A percentile compares a stretch with the other conserved stretches of the same genome.
Evolutionary conservation across 2,113 vertebrate genomes (phyloP).

Genomic region (Morphnarchus princeps): DNA sequence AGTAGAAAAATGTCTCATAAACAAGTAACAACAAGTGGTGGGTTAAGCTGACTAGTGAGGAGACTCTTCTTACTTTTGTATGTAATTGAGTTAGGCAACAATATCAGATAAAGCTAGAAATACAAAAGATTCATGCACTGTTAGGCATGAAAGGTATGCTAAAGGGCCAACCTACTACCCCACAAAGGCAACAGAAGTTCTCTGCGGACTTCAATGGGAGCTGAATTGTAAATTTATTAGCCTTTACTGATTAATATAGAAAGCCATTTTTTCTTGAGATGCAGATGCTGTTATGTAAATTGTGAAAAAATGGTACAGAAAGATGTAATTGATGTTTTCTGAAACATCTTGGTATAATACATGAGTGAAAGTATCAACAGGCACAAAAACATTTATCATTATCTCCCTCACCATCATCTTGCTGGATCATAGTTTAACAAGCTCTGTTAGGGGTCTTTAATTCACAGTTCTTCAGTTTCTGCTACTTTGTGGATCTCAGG

Average conservation of each 20-base stretch:
- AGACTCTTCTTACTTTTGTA: background rate
- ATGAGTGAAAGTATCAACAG: background rate
- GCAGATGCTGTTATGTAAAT: background rate
- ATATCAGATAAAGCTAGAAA: slow-evolving; percentile 55
- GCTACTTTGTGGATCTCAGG: background rate
- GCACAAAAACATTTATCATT: background rate
- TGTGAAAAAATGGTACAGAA: background rate
- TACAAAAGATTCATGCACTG: slow-evolving; percentile 57
- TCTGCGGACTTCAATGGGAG: background rate
- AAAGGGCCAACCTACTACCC: slow-evolving; percentile 17
- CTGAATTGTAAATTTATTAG: slow-evolving; percentile 23
- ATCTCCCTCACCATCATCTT: background rate
- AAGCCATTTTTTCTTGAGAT: background rate
- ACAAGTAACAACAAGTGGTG: slow-evolving; percentile 53
- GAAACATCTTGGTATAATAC: background rate
- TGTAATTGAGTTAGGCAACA: slow-evolving; percentile 45
- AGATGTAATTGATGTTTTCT: background rate
- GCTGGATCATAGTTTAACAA: slow-evolving; percentile 15
- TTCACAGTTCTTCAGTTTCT: slow-evolving; percentile 37
- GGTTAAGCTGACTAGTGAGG: background rate
- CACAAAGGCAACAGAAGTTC: slow-evolving; percentile 26
- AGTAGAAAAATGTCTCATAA: slow-evolving; percentile 64
- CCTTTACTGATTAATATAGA: slow-evolving; percentile 30
- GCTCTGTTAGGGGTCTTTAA: background rate
- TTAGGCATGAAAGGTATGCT: slow-evolving; percentile 56